Base-by-base conservation (phyloP, 2,113 vertebrate genomes). In the Columba livia region DNA sequence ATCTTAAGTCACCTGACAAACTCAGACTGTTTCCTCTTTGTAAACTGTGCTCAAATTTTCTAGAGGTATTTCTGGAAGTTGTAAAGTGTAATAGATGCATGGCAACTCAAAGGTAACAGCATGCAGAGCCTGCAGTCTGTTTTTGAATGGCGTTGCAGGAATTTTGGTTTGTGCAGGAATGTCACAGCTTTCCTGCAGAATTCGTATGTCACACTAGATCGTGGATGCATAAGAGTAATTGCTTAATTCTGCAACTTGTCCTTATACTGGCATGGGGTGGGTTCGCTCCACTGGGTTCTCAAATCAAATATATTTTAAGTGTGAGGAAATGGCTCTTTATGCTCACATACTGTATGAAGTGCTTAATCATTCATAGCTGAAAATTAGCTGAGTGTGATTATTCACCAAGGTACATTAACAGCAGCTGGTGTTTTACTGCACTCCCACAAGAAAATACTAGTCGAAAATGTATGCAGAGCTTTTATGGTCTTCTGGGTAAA, bases 361-460 rank as follows among this genome's bases (percentile, higher is more conserved):
- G 70, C 91, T 97, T 96, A 95, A 97, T 97, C 96, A 95, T 94
- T 97, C 93, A 96, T 91, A 85, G 93, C 89, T 91, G 85, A 93
- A 96, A 96, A 96, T 96, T 93, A 96, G 91, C 82, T 89, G 89
- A 92, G 86, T 88, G 73, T 94, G 91, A 96, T 96, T 96, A 95
- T 96, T 97, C 95, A 97, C 85, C 36, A 90, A 95, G 93, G 91
- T 97, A 87, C 94, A 93, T 97, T 96, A 97, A 93, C 58, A 93
- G 92, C 90, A 97, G 89, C 87, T 89, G 77, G 90, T 91, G 60
- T 93, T 97, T 94, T 96, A 91, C 67, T 90, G 81, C 82, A 77
- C n/a, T 96, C 80, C 75, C 80, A 32, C 54, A 80, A 74, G 85
- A 88, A 94, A 95, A 87, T 75, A 73, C 54, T 23, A 12, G 54